Percentiles rank a stretch among this genome's conserved stretches.
These are phyloP conservation scores for Campylorhamphus procurvoides DNA, from an alignment of 2,113 vertebrate species.

Conservation along the genomic window DNA sequence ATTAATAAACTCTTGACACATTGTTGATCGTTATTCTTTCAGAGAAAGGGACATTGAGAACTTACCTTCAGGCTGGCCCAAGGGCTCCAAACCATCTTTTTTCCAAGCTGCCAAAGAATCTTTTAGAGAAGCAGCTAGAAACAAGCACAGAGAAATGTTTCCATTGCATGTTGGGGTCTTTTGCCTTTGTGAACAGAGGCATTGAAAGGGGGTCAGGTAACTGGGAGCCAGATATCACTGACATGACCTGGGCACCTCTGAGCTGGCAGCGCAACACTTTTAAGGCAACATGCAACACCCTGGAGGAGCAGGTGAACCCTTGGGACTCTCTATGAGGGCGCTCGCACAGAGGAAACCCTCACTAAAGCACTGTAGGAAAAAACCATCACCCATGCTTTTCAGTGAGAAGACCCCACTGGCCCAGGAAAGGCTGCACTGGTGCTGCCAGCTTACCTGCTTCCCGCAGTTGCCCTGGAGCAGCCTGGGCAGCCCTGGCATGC, in stretches of 20 bases:
- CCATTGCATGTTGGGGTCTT: neutral
- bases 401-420: neutral
- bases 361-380: neutral
- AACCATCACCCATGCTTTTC: neutral
- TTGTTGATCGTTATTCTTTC: neutral
- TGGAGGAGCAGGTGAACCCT: neutral
- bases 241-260: neutral
- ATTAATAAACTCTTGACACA: neutral
- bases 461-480: neutral
- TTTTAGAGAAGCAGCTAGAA: neutral
- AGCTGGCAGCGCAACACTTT: neutral
- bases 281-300: neutral
- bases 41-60: neutral
- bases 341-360: neutral
- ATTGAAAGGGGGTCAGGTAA: neutral
- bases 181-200: neutral
- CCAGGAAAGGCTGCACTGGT: neutral
- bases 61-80: neutral
- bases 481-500: neutral
- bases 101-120: neutral
- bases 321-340: accelerated
- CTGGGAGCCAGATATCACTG: neutral
- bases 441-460: neutral
- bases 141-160: neutral
- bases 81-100: neutral